These are phyloP conservation scores for Lerista edwardsae DNA, from an alignment of 2,797 vertebrate genomes.

Conservation along the genomic window DNA sequence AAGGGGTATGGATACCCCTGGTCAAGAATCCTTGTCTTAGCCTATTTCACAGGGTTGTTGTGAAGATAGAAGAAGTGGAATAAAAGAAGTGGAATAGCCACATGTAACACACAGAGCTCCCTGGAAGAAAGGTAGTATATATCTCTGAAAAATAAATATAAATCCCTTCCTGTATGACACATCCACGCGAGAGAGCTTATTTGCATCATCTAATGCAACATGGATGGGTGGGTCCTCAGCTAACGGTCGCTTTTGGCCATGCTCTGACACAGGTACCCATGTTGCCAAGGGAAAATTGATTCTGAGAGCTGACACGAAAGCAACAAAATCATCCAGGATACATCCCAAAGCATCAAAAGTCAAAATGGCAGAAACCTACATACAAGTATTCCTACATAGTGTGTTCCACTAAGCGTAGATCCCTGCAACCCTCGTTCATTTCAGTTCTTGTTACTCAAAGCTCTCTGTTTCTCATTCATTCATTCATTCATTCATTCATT, in stretches of 20 bases:
- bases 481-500: background rate
- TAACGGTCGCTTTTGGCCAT: background rate
- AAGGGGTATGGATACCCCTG: too few relatives aligned
- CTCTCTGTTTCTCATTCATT: too few relatives aligned
- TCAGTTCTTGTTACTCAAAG: background rate
- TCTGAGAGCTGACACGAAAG: background rate
- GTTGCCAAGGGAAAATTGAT: fast-evolving
- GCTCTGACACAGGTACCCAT: background rate
- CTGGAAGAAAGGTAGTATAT: too few relatives aligned
- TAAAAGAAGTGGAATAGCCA: too few relatives aligned
- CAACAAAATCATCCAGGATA: fast-evolving
- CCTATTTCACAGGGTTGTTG: too few relatives aligned
- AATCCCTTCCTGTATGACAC: background rate
- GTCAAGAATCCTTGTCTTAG: too few relatives aligned
- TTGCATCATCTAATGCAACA: background rate
- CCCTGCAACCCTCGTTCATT: fast-evolving
- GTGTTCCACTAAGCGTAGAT: background rate
- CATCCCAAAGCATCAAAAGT: fast-evolving
- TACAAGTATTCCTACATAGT: fast-evolving
- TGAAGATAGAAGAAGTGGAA: too few relatives aligned
- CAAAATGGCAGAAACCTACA: background rate
- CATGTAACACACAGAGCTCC: too few relatives aligned
- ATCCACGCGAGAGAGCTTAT: background rate
- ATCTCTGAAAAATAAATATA: too few relatives aligned
- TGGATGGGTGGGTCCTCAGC: fast-evolving